Percentiles rank a stretch among this genome's conserved stretches.
Conservation (phyloP, 2,797 vertebrate species). For the Rhincodon typus region DNA sequence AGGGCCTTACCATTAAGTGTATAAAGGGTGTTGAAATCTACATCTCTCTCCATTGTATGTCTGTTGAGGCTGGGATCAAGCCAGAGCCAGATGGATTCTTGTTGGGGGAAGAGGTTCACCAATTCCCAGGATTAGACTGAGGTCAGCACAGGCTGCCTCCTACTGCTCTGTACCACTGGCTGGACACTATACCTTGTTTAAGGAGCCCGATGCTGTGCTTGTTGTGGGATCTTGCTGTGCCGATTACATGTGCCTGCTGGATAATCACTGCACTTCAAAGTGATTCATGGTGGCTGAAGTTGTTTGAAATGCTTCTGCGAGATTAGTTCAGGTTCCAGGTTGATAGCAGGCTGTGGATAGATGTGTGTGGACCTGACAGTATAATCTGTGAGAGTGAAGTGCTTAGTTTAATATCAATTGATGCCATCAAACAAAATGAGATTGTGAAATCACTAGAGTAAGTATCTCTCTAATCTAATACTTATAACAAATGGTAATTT, state of each 20-base stretch:
- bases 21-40: neutral
- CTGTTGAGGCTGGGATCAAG: neutral
- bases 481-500: neutral
- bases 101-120: neutral
- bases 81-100: neutral
- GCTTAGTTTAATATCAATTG: neutral
- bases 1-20: too few species aligned
- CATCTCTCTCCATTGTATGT: neutral
- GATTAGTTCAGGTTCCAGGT: neutral
- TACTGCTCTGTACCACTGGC: neutral
- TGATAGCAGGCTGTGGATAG: neutral
- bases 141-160: too few species aligned
- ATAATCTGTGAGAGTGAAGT: neutral
- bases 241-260: neutral
- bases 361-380: neutral
- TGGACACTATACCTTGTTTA: neutral
- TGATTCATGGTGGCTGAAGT: neutral
- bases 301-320: neutral
- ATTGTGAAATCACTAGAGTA: neutral
- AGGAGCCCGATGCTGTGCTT: neutral
- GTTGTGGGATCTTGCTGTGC: neutral
- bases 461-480: neutral
- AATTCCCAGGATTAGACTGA: too few species aligned
- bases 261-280: neutral
- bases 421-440: neutral